Conservation (phyloP, 2,797 vertebrate species). For the Oceanodroma leucorhoa region DNA sequence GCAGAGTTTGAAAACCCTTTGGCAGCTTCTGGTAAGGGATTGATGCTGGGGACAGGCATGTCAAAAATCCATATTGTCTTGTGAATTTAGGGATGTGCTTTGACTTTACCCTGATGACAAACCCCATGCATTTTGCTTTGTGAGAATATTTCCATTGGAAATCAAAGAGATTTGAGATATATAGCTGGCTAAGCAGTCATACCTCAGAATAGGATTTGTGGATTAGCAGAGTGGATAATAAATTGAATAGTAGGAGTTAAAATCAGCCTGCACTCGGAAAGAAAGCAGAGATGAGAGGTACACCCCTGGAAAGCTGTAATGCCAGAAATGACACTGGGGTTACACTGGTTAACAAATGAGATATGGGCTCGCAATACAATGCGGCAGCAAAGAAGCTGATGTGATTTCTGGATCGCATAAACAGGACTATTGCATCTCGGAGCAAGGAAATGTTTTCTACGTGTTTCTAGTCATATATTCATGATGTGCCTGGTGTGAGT, state of each 20-base stretch:
- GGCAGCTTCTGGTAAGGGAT: not conserved
- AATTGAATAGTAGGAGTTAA: conserved; percentile 65
- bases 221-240: conserved; percentile 61
- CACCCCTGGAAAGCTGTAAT: conserved; percentile 39
- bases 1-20: not conserved
- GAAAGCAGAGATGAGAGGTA: conserved; percentile 51
- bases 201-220: conserved; percentile 62
- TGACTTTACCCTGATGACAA: not conserved
- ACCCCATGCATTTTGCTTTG: not conserved
- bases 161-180: conserved; percentile 62
- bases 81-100: not conserved
- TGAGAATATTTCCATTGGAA: conserved; percentile 40
- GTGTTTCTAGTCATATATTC: not conserved
- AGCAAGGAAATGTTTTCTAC: not conserved
- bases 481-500: not conserved
- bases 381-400: not conserved
- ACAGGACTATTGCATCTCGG: not conserved
- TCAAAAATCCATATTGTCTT: not conserved
- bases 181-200: conserved; percentile 62
- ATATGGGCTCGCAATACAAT: not conserved
- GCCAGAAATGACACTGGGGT: not conserved
- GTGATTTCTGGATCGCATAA: conserved; percentile 6
- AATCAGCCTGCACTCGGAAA: not conserved
- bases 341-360: not conserved
- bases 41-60: not conserved